Percentiles rank a stretch among this genome's conserved stretches.
These are phyloP conservation scores for Phalloptychus januarius DNA, from an alignment of 2,797 vertebrate species.

Conservation along the genomic window DNA sequence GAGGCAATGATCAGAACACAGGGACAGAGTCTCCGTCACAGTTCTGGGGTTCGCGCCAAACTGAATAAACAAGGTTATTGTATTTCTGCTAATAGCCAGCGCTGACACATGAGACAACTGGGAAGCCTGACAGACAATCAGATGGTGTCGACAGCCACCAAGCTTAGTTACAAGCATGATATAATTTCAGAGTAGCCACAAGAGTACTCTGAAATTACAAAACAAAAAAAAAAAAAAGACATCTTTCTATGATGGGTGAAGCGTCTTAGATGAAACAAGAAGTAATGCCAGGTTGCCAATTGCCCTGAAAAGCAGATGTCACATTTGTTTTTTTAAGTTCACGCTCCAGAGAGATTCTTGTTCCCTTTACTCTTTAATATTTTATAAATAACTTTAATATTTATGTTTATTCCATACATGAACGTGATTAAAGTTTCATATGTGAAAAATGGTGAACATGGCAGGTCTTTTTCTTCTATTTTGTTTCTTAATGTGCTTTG, in stretches of 20 bases:
- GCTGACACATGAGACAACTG: slow-evolving; percentile 3
- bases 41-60: background rate
- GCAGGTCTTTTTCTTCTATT: background rate
- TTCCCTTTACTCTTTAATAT: background rate
- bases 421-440: slow-evolving; percentile 20
- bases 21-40: background rate
- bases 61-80: background rate
- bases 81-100: background rate
- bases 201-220: too few relatives aligned
- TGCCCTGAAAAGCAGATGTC: slow-evolving; percentile 11
- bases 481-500: slow-evolving; percentile 13
- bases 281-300: slow-evolving; percentile 1
- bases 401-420: background rate
- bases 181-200: background rate
- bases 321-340: background rate
- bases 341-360: slow-evolving; percentile 17
- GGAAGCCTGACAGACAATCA: slow-evolving; percentile 7
- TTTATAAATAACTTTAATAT: background rate
- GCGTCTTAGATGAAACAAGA: slow-evolving; percentile 22
- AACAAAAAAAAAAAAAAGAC: too few relatives aligned
- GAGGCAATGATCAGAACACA: slow-evolving; percentile 3
- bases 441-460: slow-evolving; percentile 16
- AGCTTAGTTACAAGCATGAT: background rate
- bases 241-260: background rate
- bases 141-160: slow-evolving; percentile 11